Base-by-base conservation (phyloP, 1,140 invertebrate species). In the Augochlora pura region DNA sequence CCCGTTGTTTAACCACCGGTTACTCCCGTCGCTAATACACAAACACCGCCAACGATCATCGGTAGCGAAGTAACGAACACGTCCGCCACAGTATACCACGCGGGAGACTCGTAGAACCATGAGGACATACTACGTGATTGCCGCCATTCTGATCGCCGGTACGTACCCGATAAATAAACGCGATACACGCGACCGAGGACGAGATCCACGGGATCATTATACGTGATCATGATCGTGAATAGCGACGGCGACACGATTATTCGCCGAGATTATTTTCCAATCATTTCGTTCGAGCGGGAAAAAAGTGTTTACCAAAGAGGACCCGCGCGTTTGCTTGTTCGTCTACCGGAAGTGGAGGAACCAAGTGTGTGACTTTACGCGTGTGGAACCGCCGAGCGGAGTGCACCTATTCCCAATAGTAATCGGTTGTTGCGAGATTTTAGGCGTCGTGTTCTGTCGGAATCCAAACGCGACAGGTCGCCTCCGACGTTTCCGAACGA, bases 111-210 rank as follows among this genome's bases (percentile, higher is more conserved):
- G 46, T 85, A 75, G 16, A 57, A 85, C 86, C 82, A 92, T 92
- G 91, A 93, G 88, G 90, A 90, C 90, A 85, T 93, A 89, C 90
- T 88, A 90, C 87, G 90, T 92, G 82, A 88, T 93, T 86, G 91
- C 91, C 82, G 91, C 90, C 81, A 90, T 93, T 87, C 91, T 93
- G 82, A 85, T 92, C 88, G 91, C 90, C 91, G 92, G 92, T 93
- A 93, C 85, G 92, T 93, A 93, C 72, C 32, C 25, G 54, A 16
- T 18, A 81, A 71, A 66, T 66, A 72, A 78, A 78, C 54, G 62
- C 42, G 49, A n/a, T 38, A 65, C 65, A n/a, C 32, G 23, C 39
- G 63, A 66, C 32, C 32, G 32, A 32, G 32, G 32, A 32, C 32
- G 32, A 32, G 32, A 32, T 4, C 32, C 32, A 32, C 32, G 32